phyloP scores from a whole-genome alignment of 2,113 vertebrate genomes.

The Strix aluco region DNA sequence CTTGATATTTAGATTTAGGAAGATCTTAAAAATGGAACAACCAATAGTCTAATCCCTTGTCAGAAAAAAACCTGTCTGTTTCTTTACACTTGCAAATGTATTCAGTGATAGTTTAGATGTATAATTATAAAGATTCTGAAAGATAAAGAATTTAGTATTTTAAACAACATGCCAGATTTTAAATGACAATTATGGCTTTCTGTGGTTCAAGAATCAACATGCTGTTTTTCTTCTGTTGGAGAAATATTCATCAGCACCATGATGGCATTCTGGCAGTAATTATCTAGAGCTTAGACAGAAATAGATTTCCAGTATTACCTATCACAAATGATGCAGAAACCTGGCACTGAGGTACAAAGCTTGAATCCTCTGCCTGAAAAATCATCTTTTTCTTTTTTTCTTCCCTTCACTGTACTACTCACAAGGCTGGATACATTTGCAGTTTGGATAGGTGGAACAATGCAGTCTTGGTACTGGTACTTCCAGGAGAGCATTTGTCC shows the following conservation, averaged over 20 bases:
- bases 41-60: neutral
- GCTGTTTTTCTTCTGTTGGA: slow-evolving; percentile 51
- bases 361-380: neutral
- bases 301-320: neutral
- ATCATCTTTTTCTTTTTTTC: rapidly evolving
- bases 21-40: slow-evolving; percentile 36
- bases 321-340: neutral
- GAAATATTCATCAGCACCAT: slow-evolving; percentile 51
- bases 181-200: slow-evolving; percentile 50
- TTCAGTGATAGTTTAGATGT: slow-evolving; percentile 16
- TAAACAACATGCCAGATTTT: slow-evolving; percentile 60
- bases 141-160: slow-evolving; percentile 62
- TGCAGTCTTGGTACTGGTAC: neutral
- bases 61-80: neutral
- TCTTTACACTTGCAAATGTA: slow-evolving; percentile 54
- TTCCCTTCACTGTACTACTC: too few species aligned
- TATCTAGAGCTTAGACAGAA: slow-evolving; percentile 13
- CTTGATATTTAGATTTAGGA: slow-evolving; percentile 1
- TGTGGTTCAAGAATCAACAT: slow-evolving; percentile 22
- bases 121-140: slow-evolving; percentile 45
- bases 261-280: slow-evolving; percentile 35
- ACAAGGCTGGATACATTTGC: neutral
- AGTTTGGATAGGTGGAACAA: neutral
- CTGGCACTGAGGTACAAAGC: neutral
- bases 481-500: neutral